Base-by-base conservation (phyloP, 2,113 vertebrate species). In the Mormyrus lacerda region DNA sequence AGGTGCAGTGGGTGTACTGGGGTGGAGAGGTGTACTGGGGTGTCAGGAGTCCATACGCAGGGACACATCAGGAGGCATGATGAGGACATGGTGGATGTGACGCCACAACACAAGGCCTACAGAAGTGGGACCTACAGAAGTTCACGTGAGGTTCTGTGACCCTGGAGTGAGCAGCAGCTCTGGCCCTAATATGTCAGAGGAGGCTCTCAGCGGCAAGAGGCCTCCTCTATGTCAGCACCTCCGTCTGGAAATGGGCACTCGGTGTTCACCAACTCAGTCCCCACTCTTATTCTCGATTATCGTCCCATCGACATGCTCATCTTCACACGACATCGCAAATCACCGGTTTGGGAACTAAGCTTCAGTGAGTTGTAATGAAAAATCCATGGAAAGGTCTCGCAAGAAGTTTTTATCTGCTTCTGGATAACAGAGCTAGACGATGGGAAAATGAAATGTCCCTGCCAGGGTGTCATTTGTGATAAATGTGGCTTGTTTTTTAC, bases 241-340 rank as follows among this genome's bases (percentile, higher is more conserved):
- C 92, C 91, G 90, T 92, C 93, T 91, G 90, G 91, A 92, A 69
- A 92, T 79, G 47, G 31, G 47, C 76, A 24, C 31, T 45, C 48
- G 27, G 42, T 6, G 35, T 42, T 61, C 88, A 45, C 73, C 48
- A 44, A 21, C 39, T 44, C 85, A 82, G 44, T 87, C 51, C 27
- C 31, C 2, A 10, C 58, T 47, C 65, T 31, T 50, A 10, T 83
- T 35, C 39, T 35, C 50, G 1, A 48, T 82, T 47, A 65, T 82
- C 17, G 2, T 48, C 53, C 10, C 39, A 73, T 8, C 39, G 27
- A n/a, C 39, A 11, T 42, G 86, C n/a, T 87, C 35, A 51, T 42
- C 82, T 86, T 61, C 11, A 27, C 58, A 84, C 24, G 58, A 73
- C 89, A 42, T 51, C 39, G 58, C 44, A 51, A 39, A 50, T 19